Conservation (phyloP, 1,140 invertebrate genomes). For the Myzus persicae region DNA sequence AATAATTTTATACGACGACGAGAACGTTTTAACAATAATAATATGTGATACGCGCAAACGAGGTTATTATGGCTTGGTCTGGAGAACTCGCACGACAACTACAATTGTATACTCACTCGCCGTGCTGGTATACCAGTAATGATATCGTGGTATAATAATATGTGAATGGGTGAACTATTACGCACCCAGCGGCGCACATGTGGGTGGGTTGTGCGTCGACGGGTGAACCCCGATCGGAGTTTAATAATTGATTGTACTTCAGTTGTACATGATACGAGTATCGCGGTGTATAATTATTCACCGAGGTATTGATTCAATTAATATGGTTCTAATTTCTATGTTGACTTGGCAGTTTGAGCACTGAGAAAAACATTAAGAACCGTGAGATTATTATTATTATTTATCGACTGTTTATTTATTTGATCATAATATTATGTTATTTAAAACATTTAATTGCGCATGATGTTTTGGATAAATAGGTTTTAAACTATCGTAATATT, state of each 20-base stretch:
- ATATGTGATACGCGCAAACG: background rate
- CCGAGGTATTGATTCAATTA: too few species aligned
- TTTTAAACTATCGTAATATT: too few species aligned
- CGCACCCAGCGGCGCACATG: background rate
- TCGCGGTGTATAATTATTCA: too few species aligned
- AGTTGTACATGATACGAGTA: too few species aligned
- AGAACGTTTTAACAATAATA: background rate
- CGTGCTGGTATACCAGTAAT: background rate
- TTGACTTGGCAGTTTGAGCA: background rate
- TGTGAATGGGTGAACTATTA: background rate
- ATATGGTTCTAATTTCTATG: too few species aligned
- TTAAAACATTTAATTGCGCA: too few species aligned
- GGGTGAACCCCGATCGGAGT: background rate
- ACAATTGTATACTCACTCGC: background rate
- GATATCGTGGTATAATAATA: too few species aligned
- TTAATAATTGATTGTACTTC: background rate
- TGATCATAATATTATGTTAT: background rate
- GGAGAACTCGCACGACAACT: too few species aligned
- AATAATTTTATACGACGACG: background rate
- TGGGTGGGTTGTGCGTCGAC: background rate
- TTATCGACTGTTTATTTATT: background rate
- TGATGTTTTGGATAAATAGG: too few species aligned
- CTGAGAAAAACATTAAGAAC: background rate
- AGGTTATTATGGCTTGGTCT: too few species aligned
- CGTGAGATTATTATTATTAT: background rate